These are phyloP conservation scores for Xanthorhoe spadicearia DNA, from an alignment of 2,888 invertebrate genomes.

Conservation along the genomic window DNA sequence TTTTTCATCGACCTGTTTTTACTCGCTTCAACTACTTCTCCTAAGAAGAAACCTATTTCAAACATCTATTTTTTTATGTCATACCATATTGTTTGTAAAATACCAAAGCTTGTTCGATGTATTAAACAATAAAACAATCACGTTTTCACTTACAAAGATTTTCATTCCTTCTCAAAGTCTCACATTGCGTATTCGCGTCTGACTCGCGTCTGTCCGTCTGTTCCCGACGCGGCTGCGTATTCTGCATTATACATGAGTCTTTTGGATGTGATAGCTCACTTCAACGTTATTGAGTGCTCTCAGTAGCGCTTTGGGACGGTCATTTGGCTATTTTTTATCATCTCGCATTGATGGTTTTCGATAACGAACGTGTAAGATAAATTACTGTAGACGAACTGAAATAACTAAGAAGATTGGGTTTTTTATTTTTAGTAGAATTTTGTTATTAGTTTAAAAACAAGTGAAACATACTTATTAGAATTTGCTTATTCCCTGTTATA, in stretches of 20 bases:
- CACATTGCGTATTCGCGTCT: constrained; percentile 45
- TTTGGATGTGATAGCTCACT: constrained; percentile 50
- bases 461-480: no score
- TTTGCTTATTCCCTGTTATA: no score
- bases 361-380: background rate
- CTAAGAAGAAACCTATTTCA: no score
- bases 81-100: background rate
- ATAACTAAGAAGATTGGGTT: background rate
- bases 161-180: constrained; percentile 29
- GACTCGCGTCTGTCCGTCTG: constrained; percentile 41
- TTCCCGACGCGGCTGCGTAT: constrained; percentile 41
- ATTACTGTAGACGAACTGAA: background rate
- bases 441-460: no score
- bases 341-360: constrained; percentile 1
- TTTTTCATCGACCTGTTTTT: no score
- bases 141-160: constrained; percentile 36
- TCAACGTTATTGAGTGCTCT: constrained; percentile 41
- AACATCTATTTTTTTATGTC: no score
- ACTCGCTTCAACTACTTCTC: no score
- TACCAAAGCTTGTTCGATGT: background rate
- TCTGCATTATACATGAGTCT: constrained; percentile 44
- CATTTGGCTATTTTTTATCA: constrained; percentile 31
- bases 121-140: constrained; percentile 27
- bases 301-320: constrained; percentile 22
- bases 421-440: no score